Evolutionary conservation across 2,888 invertebrate genomes (phyloP), one percentile per base, ranked within the genome.

Genomic region (Autographa pulchrina): DNA sequence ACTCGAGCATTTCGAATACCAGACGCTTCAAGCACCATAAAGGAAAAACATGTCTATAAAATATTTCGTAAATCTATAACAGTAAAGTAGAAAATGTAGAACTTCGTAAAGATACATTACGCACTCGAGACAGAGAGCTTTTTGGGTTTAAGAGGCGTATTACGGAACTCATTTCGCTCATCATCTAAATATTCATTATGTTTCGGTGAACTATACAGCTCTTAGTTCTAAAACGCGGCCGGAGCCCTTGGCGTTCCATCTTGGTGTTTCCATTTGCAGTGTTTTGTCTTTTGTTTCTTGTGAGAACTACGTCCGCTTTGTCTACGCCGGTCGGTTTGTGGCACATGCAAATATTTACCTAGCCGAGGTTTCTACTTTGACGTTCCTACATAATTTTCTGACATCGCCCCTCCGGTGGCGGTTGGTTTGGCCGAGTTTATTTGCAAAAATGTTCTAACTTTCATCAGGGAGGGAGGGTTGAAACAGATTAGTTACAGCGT

Each of bases 261-360:
- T 87, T 84, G 81, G 80, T 85, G 88, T 89, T 90, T 88, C 89
- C 88, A 91, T 92, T 92, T 85, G 85, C 85, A 85, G 85, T 89
- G 89, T 92, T 91, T 89, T 89, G 88, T 88, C 92, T 93, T 93
- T 93, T 93, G 93, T 93, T 92, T 89, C 90, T 90, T 88, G 88
- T 77, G 85, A 87, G 86, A 81, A 88, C 88, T 89, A 88, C 91
- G 86, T 88, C 88, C 86, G 88, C 91, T 90, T 92, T 92, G 92
- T 93, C 87, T 91, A 86, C 89, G 87, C 86, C 81, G 82, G 72
- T 82, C 86, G 87, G 91, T 89, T 90, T 91, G 89, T 86, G 88
- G 86, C 88, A 85, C 86, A 90, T 89, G 91, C 90, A 91, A 92
- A 94, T 92, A 89, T 94, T 93, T 93, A 86, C 88, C 87, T 87